Percentiles rank a stretch among this genome's conserved stretches.
Conservation (phyloP, 92 coral and sea anemone genomes). For the Paramuricea clavata region DNA sequence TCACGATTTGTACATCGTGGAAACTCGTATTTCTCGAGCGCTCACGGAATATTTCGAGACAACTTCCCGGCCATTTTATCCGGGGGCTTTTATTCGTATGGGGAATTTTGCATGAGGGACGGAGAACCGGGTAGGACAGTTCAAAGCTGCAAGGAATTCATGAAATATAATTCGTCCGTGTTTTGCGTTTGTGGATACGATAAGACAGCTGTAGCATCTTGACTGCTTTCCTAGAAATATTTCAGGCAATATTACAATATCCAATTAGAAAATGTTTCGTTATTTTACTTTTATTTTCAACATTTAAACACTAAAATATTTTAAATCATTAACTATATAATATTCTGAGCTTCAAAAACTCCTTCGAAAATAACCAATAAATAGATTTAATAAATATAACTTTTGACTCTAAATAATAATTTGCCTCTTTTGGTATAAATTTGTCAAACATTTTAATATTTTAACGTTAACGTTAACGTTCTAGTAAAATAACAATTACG, state of each 20-base stretch:
- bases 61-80: slow-evolving; percentile 75
- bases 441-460: background rate
- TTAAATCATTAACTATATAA: background rate
- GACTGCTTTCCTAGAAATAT: background rate
- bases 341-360: background rate
- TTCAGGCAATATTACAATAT: background rate
- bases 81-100: slow-evolving; percentile 89
- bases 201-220: slow-evolving; percentile 10
- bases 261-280: background rate
- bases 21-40: slow-evolving; percentile 88
- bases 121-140: slow-evolving; percentile 77
- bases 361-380: background rate
- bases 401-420: background rate
- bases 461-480: background rate
- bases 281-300: background rate
- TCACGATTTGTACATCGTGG: slow-evolving; percentile 96
- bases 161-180: slow-evolving; percentile 91
- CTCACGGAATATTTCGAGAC: slow-evolving; percentile 86
- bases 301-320: background rate
- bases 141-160: slow-evolving; percentile 77
- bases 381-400: background rate
- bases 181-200: slow-evolving; percentile 83
- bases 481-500: too few relatives aligned
- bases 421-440: background rate
- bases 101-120: slow-evolving; percentile 88